A percentile compares a stretch with the other conserved stretches of the same genome.
Evolutionary conservation across 2,797 vertebrate genomes (phyloP).

Genomic region (Molossus alvarezi): DNA sequence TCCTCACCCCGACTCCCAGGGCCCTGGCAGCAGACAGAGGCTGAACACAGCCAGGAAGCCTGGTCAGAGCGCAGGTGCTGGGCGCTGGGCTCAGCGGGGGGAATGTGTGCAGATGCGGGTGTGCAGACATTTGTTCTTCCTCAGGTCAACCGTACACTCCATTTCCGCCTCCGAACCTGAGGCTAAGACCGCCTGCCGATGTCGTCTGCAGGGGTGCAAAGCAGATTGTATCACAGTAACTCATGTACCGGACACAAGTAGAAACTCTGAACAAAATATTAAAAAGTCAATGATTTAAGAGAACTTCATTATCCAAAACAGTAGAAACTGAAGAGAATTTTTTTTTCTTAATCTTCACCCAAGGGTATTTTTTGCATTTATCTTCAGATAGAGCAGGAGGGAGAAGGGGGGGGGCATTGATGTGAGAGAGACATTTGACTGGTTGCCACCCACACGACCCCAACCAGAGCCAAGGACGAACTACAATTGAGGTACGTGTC

Average conservation of each 20-base stretch:
- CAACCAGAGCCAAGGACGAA: too few relatives aligned
- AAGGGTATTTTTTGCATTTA: too few relatives aligned
- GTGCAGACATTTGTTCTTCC: accelerated
- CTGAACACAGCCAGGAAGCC: accelerated
- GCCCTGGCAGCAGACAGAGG: accelerated
- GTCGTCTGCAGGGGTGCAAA: neutral
- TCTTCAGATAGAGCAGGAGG: too few relatives aligned
- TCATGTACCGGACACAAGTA: neutral
- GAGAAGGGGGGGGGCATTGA: too few relatives aligned
- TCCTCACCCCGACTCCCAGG: accelerated
- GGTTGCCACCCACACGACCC: too few relatives aligned
- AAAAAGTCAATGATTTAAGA: neutral
- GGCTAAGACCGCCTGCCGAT: neutral
- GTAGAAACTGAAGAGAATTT: neutral
- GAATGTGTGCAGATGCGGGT: accelerated
- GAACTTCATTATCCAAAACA: neutral
- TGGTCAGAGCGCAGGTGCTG: accelerated
- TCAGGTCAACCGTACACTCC: neutral
- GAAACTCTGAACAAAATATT: neutral
- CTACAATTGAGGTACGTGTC: too few relatives aligned
- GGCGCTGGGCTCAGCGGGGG: too few relatives aligned
- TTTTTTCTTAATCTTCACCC: neutral
- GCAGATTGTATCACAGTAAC: neutral
- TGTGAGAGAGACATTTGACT: too few relatives aligned
- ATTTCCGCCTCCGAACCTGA: neutral